phyloP scores from a whole-genome alignment of 1,140 invertebrate genomes.

The Teleogryllus occipitalis region DNA sequence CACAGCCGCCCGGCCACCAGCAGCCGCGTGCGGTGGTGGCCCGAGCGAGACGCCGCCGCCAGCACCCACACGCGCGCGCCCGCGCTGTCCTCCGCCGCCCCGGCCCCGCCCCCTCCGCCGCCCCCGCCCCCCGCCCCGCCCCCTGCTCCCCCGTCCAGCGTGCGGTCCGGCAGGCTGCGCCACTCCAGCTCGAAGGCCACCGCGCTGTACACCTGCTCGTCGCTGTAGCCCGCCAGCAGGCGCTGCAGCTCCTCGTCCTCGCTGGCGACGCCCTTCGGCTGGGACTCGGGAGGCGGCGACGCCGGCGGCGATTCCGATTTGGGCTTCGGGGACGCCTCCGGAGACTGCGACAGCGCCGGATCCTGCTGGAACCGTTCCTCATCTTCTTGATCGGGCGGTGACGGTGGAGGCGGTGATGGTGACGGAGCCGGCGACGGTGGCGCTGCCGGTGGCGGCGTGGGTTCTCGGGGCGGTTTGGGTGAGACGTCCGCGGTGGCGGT shows the following conservation, averaged over 20 bases:
- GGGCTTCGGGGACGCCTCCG: too few relatives aligned
- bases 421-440: neutral
- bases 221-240: constrained; percentile 29
- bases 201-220: constrained; percentile 40
- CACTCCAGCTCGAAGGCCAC: constrained; percentile 41
- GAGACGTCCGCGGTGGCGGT: constrained; percentile 16
- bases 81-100: neutral
- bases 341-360: neutral
- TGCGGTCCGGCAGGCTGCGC: constrained; percentile 39
- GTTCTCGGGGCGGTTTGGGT: neutral
- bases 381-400: neutral
- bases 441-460: constrained; percentile 11
- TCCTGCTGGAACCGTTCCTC: neutral
- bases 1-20: constrained; percentile 42
- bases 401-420: neutral
- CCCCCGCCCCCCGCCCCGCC: constrained; percentile 40
- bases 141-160: constrained; percentile 13
- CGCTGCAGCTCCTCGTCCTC: constrained; percentile 23
- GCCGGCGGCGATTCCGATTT: too few relatives aligned
- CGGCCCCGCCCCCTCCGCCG: constrained; percentile 31
- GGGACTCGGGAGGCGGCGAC: too few relatives aligned
- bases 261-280: constrained; percentile 22
- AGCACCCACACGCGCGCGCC: constrained; percentile 41
- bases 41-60: constrained; percentile 41
- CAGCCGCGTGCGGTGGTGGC: constrained; percentile 41